phyloP scores from a whole-genome alignment of 1,140 invertebrate species.

The Plectrocnemia conspersa region DNA sequence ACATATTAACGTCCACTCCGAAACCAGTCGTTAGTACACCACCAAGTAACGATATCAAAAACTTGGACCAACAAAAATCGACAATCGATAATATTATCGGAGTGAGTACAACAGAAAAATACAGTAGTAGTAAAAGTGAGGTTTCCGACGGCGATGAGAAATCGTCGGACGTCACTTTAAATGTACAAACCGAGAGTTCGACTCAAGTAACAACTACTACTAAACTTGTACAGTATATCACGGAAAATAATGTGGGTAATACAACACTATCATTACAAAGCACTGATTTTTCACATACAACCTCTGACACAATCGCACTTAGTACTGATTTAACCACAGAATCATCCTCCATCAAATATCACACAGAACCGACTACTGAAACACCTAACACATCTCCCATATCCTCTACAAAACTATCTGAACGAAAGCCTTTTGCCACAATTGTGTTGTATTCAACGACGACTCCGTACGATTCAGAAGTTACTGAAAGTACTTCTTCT shows the following conservation, averaged over 20 bases:
- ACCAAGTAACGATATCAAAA: conserved; percentile 37
- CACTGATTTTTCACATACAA: conserved; percentile 27
- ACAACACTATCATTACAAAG: conserved; percentile 18
- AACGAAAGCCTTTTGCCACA: conserved; percentile 48
- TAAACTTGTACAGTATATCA: conserved; percentile 50
- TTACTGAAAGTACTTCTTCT: conserved; percentile 5
- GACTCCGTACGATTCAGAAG: conserved; percentile 34
- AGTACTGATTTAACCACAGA: conserved; percentile 36
- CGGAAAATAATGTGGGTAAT: conserved; percentile 18
- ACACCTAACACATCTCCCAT: conserved; percentile 37
- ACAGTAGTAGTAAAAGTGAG: conserved; percentile 29
- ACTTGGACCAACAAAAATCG: conserved; percentile 20
- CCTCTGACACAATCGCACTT: conserved; percentile 18
- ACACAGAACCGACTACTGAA: conserved; percentile 39
- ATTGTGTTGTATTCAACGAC: conserved; percentile 49
- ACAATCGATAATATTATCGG: conserved; percentile 23
- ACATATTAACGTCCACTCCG: conserved; percentile 51
- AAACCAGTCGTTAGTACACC: conserved; percentile 45
- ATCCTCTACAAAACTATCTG: conserved; percentile 37
- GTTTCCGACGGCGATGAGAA: conserved; percentile 13
- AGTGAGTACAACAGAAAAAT: conserved; percentile 35
- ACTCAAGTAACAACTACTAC: conserved; percentile 46
- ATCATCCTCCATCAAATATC: conserved; percentile 41
- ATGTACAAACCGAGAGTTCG: conserved; percentile 33
- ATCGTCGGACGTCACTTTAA: conserved; percentile 25